These are phyloP conservation scores for Paragorgia papillata DNA, from an alignment of 92 coral and sea anemone genomes.

Conservation along the genomic window DNA sequence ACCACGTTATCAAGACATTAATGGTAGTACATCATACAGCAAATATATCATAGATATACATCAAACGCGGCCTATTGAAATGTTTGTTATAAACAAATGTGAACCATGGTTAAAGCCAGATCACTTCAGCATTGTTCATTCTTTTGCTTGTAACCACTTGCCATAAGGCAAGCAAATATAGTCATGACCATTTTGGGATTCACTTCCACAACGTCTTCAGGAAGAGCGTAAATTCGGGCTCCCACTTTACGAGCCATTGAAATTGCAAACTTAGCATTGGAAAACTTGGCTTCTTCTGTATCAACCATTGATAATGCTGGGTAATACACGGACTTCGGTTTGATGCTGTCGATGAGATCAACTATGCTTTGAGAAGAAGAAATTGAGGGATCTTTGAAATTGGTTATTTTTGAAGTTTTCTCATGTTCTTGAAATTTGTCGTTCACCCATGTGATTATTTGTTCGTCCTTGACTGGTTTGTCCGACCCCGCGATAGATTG, in stretches of 20 bases:
- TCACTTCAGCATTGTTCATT: not conserved
- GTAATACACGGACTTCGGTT: constrained; percentile 77
- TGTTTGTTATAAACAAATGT: too few relatives aligned
- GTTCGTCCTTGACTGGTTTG: constrained; percentile 75
- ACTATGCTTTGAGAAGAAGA: constrained; percentile 67
- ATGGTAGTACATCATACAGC: too few relatives aligned
- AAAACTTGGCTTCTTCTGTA: constrained; percentile 66
- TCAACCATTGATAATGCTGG: constrained; percentile 61
- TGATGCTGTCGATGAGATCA: constrained; percentile 88
- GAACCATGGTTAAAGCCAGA: too few relatives aligned
- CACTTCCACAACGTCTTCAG: constrained; percentile 95
- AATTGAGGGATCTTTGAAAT: constrained; percentile 82
- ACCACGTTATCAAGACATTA: too few relatives aligned
- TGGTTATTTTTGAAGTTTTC: constrained; percentile 61
- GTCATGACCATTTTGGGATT: constrained; percentile 97
- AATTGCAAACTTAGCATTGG: constrained; percentile 95
- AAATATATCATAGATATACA: too few relatives aligned
- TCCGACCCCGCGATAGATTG: constrained; percentile 86
- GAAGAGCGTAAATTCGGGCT: constrained; percentile 87
- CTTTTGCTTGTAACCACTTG: constrained; percentile 55
- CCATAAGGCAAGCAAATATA: constrained; percentile 98
- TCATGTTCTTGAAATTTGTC: constrained; percentile 66
- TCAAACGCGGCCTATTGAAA: too few relatives aligned
- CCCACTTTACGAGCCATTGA: constrained; percentile 97
- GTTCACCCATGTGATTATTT: constrained; percentile 84